Base-by-base conservation (phyloP, 2,113 vertebrate species). In the Fulmarus glacialis region DNA sequence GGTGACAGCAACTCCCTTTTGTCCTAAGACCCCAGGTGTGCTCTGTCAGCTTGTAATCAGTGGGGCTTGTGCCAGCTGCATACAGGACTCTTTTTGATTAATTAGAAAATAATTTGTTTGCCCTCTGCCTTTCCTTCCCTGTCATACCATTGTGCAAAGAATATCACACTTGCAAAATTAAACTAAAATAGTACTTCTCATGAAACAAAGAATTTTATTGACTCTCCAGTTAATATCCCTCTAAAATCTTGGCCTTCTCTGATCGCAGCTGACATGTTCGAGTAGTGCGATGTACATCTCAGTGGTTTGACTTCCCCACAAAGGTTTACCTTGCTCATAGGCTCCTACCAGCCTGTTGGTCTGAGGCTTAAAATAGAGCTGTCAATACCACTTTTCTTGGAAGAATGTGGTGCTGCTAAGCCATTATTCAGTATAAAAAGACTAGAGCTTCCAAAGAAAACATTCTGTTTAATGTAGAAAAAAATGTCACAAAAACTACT, bases 301-400 rank as follows among this genome's bases (percentile, higher is more conserved):
- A 85, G 73, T 92, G 64, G 40, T 89, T 30, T 83, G 38, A 48
- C 40, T 95, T 95, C 53, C 64, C 80, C 82, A 80, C 62, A 22
- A 87, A 91, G 82, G 19, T 93, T 84, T 71, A 85, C 79, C 94
- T 93, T n/a, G 10, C 68, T 87, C 45, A 55, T 70, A 89, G 85
- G 55, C 87, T 72, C 43, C 84, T 88, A 78, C 50, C 13, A 68
- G 55, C 89, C 75, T 93, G 79, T 78, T 93, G 66, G 92, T 79
- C 60, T 81, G 53, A 95, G 36, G 42, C 91, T 95, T 94, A 96
- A 97, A 98, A 98, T 94, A 97, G 96, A 94, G 86, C 64, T 87
- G 95, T 95, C 91, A 32, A 96, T 97, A 80, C 12, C 19, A 27
- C 48, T 96, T 96, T 91, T 78, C 87, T 96, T 89, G 88, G 72